Conservation (phyloP, 2,113 vertebrate species). For the Malurus cyaneus region DNA sequence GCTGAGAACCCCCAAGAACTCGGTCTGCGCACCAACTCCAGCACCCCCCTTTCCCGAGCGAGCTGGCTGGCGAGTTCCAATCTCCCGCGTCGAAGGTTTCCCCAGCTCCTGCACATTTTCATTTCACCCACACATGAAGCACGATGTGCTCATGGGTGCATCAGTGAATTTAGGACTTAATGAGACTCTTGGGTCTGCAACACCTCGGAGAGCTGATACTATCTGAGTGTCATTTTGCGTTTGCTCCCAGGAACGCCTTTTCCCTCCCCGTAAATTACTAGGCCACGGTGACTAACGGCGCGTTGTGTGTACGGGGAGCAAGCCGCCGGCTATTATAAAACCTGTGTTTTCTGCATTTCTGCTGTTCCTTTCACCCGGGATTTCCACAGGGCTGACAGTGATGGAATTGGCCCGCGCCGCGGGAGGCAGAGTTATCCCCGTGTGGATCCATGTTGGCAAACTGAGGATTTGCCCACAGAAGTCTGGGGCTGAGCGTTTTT, state of each 20-base stretch:
- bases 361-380: constrained; percentile 31
- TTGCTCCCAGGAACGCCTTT: background rate
- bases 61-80: background rate
- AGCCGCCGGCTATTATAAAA: constrained; percentile 56
- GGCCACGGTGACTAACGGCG: constrained; percentile 19
- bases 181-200: background rate
- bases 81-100: background rate
- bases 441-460: background rate
- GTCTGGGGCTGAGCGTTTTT: background rate
- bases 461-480: background rate
- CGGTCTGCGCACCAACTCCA: background rate
- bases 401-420: constrained; percentile 18
- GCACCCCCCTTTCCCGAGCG: background rate
- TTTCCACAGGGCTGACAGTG: constrained; percentile 38
- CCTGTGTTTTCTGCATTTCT: constrained; percentile 22
- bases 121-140: background rate
- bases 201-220: background rate
- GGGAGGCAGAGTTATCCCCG: constrained; percentile 6
- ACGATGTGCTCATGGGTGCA: background rate
- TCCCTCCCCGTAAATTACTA: constrained; percentile 31
- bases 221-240: background rate
- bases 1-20: background rate
- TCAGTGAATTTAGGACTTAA: background rate
- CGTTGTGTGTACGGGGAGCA: constrained; percentile 27
- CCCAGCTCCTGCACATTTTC: background rate